Percentiles rank a stretch among this genome's conserved stretches.
phyloP scores from a whole-genome alignment of 2,888 invertebrate genomes.

The Leistus spinibarbis region DNA sequence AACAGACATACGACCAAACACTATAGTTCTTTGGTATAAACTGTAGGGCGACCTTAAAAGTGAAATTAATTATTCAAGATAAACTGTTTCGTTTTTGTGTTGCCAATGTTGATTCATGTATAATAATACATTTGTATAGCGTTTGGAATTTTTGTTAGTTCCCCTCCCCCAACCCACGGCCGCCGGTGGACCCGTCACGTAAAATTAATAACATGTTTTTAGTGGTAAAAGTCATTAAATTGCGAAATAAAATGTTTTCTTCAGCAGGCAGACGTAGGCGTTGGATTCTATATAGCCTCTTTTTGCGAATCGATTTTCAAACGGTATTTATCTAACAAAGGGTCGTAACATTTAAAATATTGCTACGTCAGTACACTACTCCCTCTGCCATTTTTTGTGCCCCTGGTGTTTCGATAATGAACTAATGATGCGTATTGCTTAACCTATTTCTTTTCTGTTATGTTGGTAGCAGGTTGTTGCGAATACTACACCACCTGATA shows the following conservation, averaged over 20 bases:
- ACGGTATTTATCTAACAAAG: not conserved
- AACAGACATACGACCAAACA: too few relatives aligned
- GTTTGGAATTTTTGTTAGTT: constrained; percentile 4
- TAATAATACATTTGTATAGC: constrained; percentile 24
- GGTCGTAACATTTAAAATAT: not conserved
- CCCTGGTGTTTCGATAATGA: constrained; percentile 15
- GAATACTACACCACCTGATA: not conserved
- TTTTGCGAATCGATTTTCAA: not conserved
- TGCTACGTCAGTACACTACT: not conserved
- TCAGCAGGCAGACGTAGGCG: constrained; percentile 5
- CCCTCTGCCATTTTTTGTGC: not conserved
- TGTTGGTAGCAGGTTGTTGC: not conserved
- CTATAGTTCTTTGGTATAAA: too few relatives aligned
- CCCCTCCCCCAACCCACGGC: not conserved
- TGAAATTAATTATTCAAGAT: not conserved
- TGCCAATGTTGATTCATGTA: constrained; percentile 18
- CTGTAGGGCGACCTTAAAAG: not conserved
- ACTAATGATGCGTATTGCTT: constrained; percentile 28
- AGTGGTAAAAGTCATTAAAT: constrained; percentile 31
- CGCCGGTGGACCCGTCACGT: constrained; percentile 11
- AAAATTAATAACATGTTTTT: constrained; percentile 33
- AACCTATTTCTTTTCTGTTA: not conserved
- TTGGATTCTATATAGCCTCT: not conserved
- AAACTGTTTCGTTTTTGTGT: not conserved
- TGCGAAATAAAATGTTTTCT: constrained; percentile 10